Evolutionary conservation across 2,113 vertebrate genomes (phyloP), one percentile per base, ranked within the genome.

Genomic region (Anhinga anhinga): DNA sequence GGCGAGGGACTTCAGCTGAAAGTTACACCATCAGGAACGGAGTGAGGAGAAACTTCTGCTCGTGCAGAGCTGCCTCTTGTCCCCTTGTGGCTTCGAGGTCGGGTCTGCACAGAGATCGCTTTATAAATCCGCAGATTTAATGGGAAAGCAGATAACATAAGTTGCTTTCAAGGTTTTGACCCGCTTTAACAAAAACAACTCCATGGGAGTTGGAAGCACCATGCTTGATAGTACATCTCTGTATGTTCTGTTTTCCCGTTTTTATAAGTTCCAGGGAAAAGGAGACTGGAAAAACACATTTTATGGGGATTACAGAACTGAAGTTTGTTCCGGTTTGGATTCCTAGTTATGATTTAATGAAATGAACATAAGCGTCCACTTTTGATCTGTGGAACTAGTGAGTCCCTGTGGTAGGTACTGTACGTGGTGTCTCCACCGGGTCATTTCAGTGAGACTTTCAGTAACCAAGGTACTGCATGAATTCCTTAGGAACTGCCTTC

Each of bases 331-430:
- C 65, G 67, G 13, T 62, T 74, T 59, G 18, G 38, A 27, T 78
- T 74, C 22, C 23, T 77, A 20, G 29, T 29, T 72, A 6, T n/a
- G 55, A 26, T 52, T 78, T 50, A 78, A 15, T 65, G 32, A 49
- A 53, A 55, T 30, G 6, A 34, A 13, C 26, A 0, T 0, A 55
- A 45, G 14, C 18, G 12, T n/a, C 32, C 0, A 0, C 27, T 56
- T 67, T 21, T 59, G 29, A 5, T 65, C 49, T 61, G 21, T 62
- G 70, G 23, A 56, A 34, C 6, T 34, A 15, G 50, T 20, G 36
- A 11, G 27, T 62, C 59, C 58, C 47, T 13, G 14, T 72, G 45
- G n/a, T 21, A 34, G 34, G 21, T 10, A 7, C 21, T 16, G 15
- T 56, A 45, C 8, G 0, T 2, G 14, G 38, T 9, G 22, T 61